phyloP scores from a whole-genome alignment of 2,797 vertebrate genomes.

The Smutsia temminckii region DNA sequence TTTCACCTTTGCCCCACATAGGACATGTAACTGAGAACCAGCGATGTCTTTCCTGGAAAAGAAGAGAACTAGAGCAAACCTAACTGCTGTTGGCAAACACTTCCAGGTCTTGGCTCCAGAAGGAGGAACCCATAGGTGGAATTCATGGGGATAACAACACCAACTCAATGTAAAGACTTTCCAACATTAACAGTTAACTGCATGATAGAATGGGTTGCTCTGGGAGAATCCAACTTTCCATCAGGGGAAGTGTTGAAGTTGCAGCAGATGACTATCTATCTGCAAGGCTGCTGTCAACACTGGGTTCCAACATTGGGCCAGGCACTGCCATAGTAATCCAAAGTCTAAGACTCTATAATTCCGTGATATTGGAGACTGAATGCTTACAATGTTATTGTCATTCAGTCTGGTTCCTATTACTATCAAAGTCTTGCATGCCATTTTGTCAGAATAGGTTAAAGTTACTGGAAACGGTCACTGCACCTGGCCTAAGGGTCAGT shows the following conservation, averaged over 20 bases:
- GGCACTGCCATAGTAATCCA: not conserved
- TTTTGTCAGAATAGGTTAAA: not conserved
- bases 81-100: not conserved
- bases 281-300: not conserved
- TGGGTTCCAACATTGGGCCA: not conserved
- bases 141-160: not conserved
- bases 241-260: not conserved
- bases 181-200: not conserved
- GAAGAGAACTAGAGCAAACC: not conserved
- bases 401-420: not conserved
- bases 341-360: not conserved
- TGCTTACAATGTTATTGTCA: not conserved
- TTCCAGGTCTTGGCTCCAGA: not conserved
- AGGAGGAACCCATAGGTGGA: not conserved
- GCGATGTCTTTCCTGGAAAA: not conserved
- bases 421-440: not conserved
- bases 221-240: not conserved
- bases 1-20: conserved; percentile 16
- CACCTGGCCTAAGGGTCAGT: not conserved
- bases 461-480: not conserved
- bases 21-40: not conserved
- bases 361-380: not conserved
- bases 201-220: not conserved
- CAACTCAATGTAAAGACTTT: not conserved
- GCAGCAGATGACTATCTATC: not conserved